A percentile compares a stretch with the other conserved stretches of the same genome.
Evolutionary conservation across 2,113 vertebrate species (phyloP).

Genomic region (Pangasianodon gigas): DNA sequence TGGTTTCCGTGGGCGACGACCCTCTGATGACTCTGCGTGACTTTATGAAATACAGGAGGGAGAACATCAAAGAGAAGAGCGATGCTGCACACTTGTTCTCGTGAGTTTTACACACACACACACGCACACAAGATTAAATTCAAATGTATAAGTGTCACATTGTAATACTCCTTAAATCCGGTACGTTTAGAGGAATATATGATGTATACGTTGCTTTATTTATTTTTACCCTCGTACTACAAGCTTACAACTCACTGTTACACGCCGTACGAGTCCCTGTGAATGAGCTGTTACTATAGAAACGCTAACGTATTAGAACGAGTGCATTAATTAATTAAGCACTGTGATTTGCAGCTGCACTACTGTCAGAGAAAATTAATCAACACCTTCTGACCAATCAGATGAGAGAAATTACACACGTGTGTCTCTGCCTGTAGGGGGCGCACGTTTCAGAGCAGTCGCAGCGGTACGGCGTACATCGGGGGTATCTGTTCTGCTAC

Average conservation of each 20-base stretch:
- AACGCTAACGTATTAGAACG: background rate
- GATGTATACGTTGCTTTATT: background rate
- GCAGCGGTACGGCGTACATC: conserved; percentile 89
- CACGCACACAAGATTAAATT: conserved; percentile 7
- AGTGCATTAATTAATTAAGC: background rate
- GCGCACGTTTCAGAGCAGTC: conserved; percentile 88
- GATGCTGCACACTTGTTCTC: conserved; percentile 93
- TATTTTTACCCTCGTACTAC: background rate
- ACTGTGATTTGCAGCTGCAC: too few species aligned
- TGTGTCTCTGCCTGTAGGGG: conserved; percentile 73
- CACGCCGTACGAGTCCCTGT: background rate
- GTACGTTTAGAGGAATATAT: background rate
- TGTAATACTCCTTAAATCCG: background rate
- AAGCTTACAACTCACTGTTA: too few species aligned
- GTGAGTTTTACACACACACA: conserved; percentile 69
- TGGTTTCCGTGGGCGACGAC: conserved; percentile 83
- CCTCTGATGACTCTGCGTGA: conserved; percentile 86
- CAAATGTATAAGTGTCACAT: background rate
- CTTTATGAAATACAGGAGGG: conserved; percentile 90
- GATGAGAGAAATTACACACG: too few species aligned
- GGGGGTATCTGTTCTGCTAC: conserved; percentile 87
- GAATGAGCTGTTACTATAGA: background rate
- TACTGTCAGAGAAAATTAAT: background rate
- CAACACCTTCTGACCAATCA: background rate
- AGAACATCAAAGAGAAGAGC: conserved; percentile 82